A percentile compares a stretch with the other conserved stretches of the same genome.
phyloP scores from a whole-genome alignment of 2,113 vertebrate genomes.

The Noturus placidus region DNA sequence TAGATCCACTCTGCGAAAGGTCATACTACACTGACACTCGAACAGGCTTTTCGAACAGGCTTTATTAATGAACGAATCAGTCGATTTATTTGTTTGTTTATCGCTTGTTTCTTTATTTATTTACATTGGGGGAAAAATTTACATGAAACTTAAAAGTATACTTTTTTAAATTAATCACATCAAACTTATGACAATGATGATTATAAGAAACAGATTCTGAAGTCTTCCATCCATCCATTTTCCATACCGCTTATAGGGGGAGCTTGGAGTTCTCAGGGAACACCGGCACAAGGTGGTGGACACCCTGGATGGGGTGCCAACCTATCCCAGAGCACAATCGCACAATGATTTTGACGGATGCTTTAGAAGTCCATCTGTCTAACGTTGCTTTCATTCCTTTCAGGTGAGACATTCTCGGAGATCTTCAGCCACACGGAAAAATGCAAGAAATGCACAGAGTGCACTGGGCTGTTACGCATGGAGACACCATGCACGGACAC shows the following conservation, averaged over 20 bases:
- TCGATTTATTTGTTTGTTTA: background rate
- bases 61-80: background rate
- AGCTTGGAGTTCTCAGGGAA: no score
- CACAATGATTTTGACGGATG: background rate
- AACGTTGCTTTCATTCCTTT: constrained; percentile 8
- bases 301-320: no score
- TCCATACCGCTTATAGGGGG: no score
- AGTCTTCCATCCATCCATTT: background rate
- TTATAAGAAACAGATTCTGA: background rate
- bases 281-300: no score
- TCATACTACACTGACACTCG: background rate
- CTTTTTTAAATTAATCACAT: background rate
- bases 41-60: background rate
- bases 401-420: constrained; percentile 89
- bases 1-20: background rate
- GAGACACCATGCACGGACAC: constrained; percentile 87
- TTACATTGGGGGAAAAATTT: no score
- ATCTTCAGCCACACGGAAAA: constrained; percentile 82
- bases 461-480: constrained; percentile 84
- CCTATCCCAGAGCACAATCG: background rate
- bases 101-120: no score
- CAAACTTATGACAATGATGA: background rate
- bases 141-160: no score
- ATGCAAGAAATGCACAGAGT: constrained; percentile 83
- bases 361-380: background rate